Evolutionary conservation across 2,113 vertebrate species (phyloP).

Genomic region (Chloebia gouldiae): DNA sequence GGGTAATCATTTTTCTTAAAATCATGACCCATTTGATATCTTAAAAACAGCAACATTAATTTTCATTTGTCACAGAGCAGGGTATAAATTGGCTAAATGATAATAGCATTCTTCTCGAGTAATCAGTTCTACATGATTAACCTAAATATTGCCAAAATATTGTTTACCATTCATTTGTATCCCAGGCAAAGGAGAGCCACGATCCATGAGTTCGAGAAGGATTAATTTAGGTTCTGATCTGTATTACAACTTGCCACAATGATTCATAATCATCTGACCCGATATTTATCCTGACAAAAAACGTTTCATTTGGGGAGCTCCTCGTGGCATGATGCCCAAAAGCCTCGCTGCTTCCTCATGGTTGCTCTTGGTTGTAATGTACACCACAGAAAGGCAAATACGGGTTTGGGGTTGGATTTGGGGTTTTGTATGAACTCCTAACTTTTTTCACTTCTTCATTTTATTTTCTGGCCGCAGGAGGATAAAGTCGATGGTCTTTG

Average conservation of each 20-base stretch:
- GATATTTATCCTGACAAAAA: constrained; percentile 75
- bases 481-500: constrained; percentile 69
- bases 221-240: constrained; percentile 80
- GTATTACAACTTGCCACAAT: constrained; percentile 75
- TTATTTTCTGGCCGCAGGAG: neutral
- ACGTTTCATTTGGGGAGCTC: constrained; percentile 53
- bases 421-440: neutral
- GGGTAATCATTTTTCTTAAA: constrained; percentile 71
- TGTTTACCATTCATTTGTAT: constrained; percentile 83
- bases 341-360: neutral
- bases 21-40: constrained; percentile 76
- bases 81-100: constrained; percentile 80
- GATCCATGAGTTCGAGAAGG: constrained; percentile 61
- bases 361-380: neutral
- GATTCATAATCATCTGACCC: constrained; percentile 74
- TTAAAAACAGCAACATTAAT: constrained; percentile 79
- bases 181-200: constrained; percentile 48
- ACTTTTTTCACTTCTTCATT: neutral
- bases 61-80: constrained; percentile 80
- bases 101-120: constrained; percentile 79
- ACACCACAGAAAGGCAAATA: neutral
- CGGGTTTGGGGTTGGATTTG: neutral
- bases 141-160: constrained; percentile 80
- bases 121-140: constrained; percentile 85
- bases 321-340: neutral